Percentiles rank a stretch among this genome's conserved stretches.
Evolutionary conservation across 2,113 vertebrate genomes (phyloP).

Genomic region (Podarcis raffonei): DNA sequence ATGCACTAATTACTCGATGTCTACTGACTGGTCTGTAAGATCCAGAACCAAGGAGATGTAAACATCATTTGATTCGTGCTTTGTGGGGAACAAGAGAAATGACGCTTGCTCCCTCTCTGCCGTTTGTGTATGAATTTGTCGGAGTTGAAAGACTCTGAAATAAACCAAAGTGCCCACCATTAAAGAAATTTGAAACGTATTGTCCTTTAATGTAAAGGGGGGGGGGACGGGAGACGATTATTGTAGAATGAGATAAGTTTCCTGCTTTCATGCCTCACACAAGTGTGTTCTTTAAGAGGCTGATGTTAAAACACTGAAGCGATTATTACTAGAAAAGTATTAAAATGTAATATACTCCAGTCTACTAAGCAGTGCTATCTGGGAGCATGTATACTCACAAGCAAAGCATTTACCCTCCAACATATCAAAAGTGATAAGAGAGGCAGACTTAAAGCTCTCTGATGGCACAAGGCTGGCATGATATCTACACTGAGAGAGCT

Average conservation of each 20-base stretch:
- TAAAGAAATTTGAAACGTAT: slow-evolving; percentile 12
- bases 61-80: slow-evolving; percentile 51
- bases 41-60: slow-evolving; percentile 31
- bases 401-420: too few species aligned
- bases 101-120: neutral
- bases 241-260: neutral
- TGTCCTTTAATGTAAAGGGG: neutral
- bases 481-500: too few species aligned
- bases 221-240: neutral
- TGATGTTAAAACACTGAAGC: slow-evolving; percentile 11
- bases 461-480: too few species aligned
- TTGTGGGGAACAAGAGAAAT: slow-evolving; percentile 26
- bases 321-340: slow-evolving; percentile 23
- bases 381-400: slow-evolving; percentile 57
- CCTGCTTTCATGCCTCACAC: neutral
- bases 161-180: neutral
- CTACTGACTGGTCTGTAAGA: slow-evolving; percentile 60
- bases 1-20: slow-evolving; percentile 69
- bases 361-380: slow-evolving; percentile 44
- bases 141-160: neutral
- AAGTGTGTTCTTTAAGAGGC: slow-evolving; percentile 33
- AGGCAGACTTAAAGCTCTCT: too few species aligned
- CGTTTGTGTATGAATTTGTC: slow-evolving; percentile 18
- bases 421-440: too few species aligned
- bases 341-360: slow-evolving; percentile 33